Percentiles rank a stretch among this genome's conserved stretches.
Conservation (phyloP, 2,113 vertebrate species). For the Stegastes partitus region DNA sequence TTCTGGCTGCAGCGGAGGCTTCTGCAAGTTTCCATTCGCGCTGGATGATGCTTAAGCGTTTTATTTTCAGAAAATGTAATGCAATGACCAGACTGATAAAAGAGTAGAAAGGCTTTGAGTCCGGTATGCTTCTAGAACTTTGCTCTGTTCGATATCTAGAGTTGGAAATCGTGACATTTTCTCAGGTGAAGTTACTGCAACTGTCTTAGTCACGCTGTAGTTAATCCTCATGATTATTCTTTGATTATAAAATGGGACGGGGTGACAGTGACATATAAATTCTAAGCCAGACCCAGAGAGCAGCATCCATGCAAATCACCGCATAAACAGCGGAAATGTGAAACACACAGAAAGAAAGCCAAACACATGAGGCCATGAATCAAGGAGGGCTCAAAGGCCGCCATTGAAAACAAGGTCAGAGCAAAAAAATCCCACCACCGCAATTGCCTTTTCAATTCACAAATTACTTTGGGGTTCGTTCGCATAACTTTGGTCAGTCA, state of each 20-base stretch:
- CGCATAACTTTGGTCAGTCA: constrained; percentile 21
- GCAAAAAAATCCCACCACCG: constrained; percentile 35
- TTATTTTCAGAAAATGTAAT: constrained; percentile 20
- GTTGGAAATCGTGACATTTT: neutral
- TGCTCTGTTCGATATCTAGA: neutral
- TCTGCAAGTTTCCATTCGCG: constrained; percentile 51
- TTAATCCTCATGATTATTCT: neutral
- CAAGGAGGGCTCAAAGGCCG: constrained; percentile 44
- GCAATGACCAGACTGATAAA: constrained; percentile 32
- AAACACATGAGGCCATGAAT: constrained; percentile 46
- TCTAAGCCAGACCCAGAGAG: constrained; percentile 13
- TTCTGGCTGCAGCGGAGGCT: constrained; percentile 6
- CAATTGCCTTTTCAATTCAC: constrained; percentile 3
- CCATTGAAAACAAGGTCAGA: constrained; percentile 43
- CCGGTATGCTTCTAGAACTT: neutral
- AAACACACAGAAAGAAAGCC: constrained; percentile 19
- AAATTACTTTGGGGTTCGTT: constrained; percentile 13
- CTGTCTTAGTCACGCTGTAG: neutral
- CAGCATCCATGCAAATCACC: constrained; percentile 43
- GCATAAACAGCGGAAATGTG: constrained; percentile 20
- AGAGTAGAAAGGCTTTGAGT: constrained; percentile 19
- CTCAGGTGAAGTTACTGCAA: constrained; percentile 7
- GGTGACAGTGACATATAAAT: constrained; percentile 30
- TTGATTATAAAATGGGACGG: constrained; percentile 2
- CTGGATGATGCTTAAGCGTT: constrained; percentile 4